Conservation (phyloP, 2,888 invertebrate genomes). For the Diarsia rubi region DNA sequence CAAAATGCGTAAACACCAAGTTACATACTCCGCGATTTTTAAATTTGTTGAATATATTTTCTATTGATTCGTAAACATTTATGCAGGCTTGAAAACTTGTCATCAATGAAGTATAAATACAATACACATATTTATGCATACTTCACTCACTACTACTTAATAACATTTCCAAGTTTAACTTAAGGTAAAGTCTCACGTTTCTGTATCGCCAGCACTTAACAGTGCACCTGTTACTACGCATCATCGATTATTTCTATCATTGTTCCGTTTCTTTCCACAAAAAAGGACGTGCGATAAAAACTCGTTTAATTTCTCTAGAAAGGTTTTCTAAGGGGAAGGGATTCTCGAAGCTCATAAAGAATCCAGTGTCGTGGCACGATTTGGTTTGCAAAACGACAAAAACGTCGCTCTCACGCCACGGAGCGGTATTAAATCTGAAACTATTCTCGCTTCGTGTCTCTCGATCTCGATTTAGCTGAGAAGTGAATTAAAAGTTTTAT, state of each 20-base stretch:
- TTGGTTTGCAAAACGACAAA: constrained; percentile 55
- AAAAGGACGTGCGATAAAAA: constrained; percentile 50
- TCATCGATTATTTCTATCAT: constrained; percentile 52
- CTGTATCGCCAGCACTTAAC: constrained; percentile 43
- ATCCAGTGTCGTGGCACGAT: constrained; percentile 50
- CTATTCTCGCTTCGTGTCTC: constrained; percentile 37
- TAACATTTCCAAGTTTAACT: constrained; percentile 24
- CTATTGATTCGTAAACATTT: neutral
- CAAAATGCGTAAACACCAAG: neutral
- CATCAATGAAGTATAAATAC: neutral
- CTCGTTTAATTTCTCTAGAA: constrained; percentile 36
- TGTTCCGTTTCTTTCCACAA: constrained; percentile 53
- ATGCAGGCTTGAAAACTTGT: neutral
- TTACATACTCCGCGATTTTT: neutral
- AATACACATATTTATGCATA: constrained; percentile 8
- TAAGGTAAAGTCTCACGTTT: constrained; percentile 38
- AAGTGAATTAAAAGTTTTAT: constrained; percentile 36
- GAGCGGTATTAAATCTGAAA: constrained; percentile 31
- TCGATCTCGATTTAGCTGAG: constrained; percentile 21
- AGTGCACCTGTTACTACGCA: constrained; percentile 53
- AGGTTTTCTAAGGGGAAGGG: constrained; percentile 23
- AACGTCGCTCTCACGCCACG: constrained; percentile 26
- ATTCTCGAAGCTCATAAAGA: constrained; percentile 41
- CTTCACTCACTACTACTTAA: neutral
- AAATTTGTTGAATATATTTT: neutral